A percentile compares a stretch with the other conserved stretches of the same genome.
Evolutionary conservation across 2,113 vertebrate genomes (phyloP).

Genomic region (Anseranas semipalmata): DNA sequence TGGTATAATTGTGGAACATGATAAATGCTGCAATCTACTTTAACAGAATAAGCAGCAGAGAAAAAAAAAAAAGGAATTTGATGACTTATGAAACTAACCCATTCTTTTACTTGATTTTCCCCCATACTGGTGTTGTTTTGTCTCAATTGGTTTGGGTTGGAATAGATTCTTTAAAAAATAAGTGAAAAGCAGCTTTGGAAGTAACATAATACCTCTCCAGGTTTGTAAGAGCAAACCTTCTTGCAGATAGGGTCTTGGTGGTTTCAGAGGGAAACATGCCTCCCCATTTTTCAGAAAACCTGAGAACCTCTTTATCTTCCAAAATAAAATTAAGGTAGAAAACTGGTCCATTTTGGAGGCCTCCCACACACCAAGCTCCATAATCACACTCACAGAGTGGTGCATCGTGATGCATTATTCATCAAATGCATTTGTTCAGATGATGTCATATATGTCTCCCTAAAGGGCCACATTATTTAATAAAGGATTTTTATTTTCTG

Average conservation of each 20-base stretch:
- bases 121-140: not conserved
- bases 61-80: not conserved
- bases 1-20: not conserved
- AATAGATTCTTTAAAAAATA: not conserved
- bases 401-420: not conserved
- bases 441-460: conserved; percentile 34
- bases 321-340: not conserved
- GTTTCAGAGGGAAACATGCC: not conserved
- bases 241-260: rapidly evolving
- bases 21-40: not conserved
- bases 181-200: not conserved
- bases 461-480: conserved; percentile 12
- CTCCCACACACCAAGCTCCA: not conserved
- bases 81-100: not conserved
- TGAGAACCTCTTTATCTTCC: not conserved
- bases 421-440: not conserved
- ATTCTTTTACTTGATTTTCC: not conserved
- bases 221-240: not conserved
- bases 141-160: not conserved
- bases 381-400: not conserved
- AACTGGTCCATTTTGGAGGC: not conserved
- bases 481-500: conserved; percentile 31
- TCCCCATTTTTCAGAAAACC: not conserved
- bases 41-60: not conserved
- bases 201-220: not conserved